phyloP scores from a whole-genome alignment of 2,888 invertebrate species.

The Acheta domesticus region DNA sequence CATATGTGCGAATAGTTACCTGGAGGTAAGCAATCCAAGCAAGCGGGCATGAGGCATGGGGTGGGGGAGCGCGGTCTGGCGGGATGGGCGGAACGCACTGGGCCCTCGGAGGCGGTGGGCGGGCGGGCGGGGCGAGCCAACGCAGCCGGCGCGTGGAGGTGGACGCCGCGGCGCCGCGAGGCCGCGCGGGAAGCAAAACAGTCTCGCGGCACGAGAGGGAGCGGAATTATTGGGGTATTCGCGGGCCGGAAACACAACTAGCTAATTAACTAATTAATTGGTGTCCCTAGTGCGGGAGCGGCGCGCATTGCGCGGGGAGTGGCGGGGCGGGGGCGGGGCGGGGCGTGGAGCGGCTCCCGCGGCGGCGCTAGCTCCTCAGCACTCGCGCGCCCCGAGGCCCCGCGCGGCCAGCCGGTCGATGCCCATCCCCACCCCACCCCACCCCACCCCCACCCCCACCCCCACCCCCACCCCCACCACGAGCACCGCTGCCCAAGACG shows the following conservation, averaged over 20 bases:
- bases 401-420: neutral
- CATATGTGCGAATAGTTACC: too few relatives aligned
- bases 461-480: too few relatives aligned
- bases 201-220: conserved; percentile 18
- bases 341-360: neutral
- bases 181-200: neutral
- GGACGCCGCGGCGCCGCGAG: neutral
- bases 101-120: neutral
- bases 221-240: conserved; percentile 4
- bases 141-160: neutral
- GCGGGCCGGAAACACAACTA: conserved; percentile 1
- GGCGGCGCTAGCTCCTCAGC: neutral
- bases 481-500: too few relatives aligned
- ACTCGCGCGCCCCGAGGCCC: neutral
- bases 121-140: neutral
- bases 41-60: neutral
- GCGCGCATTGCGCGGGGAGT: neutral
- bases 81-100: neutral
- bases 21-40: too few relatives aligned
- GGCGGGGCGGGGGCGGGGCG: neutral
- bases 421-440: neutral
- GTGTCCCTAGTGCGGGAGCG: conserved; percentile 3
- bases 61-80: neutral
- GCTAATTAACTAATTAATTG: conserved; percentile 18
- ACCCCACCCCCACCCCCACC: too few relatives aligned